Base-by-base conservation (phyloP, 37 sponge, comb jelly and placozoan genomes). In the Chondrosia reniformis region DNA sequence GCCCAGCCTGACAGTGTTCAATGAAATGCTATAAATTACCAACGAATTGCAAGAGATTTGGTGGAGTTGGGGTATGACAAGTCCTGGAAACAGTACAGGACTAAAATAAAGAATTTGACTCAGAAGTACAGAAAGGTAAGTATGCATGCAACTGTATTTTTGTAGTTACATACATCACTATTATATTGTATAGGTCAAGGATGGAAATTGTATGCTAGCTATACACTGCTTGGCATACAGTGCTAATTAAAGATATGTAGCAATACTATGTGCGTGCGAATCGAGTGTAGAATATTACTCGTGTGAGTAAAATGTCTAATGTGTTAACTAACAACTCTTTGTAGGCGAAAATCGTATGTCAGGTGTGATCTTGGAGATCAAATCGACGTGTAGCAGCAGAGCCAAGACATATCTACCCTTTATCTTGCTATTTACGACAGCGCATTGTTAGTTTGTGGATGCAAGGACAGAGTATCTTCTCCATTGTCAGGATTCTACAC, bases 21-120 rank as follows among this genome's bases (percentile, higher is more conserved):
- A 13, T 36, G 79, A 63, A 79, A 79, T 38, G 8, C 30, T 3
- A 39, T 33, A 36, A 79, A 64, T 9, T 79, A 69, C 33, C 56
- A 46, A 52, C 33, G 37, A 72, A 54, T 81, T 19, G 73, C 81
- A 27, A 3, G 4, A 33, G 54, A 45, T 3, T 25, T 81, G 54
- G 28, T 46, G 12, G 56, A 46, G 41, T 10, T 9, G n/a, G 74
- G 81, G 10, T 81, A 52, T 38, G 25, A 45, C 25, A 12, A 55
- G 12, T 28, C 52, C 2, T 69, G 81, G 58, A 5, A 69, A 36
- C 81, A 81, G 55, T 81, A 74, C 57, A 5, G 81, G 30, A 81
- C 73, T 5, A 81, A 81, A 54, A 37, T 81, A 3, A 81, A 81
- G 62, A 81, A 81, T 38, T 39, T 79, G 28, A 33, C 66, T 4